Base-by-base conservation (phyloP, 2,797 vertebrate genomes). In the Catharus ustulatus region DNA sequence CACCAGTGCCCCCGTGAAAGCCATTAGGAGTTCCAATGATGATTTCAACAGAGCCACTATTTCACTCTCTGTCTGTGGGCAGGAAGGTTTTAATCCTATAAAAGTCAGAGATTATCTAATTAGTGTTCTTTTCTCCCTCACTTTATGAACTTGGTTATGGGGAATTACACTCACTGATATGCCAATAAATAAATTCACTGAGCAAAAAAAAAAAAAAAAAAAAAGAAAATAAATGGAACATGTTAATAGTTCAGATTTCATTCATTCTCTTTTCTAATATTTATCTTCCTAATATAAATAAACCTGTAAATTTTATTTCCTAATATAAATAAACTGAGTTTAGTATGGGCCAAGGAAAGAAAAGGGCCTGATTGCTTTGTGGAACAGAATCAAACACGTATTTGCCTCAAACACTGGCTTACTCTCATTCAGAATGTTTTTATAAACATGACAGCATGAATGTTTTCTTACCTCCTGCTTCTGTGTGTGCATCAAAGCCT, bases 101-200 rank as follows among this genome's bases (percentile, higher is more conserved):
- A 66, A 80, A 96, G 52, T 73, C 69, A 66, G 54, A 72, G 62
- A 94, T 94, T 86, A 84, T 76, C 87, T 94, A 90, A 91, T 88
- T 87, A 86, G 52, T 61, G 61, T 43, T 89, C 64, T 95, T 86
- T 85, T 80, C 72, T 73, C 71, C 24, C 42, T 61, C 61, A 23
- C 49, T 89, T 87, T 86, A 82, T 84, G 83, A 82, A 49, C 30
- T 84, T 43, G 52, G 38, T 58, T 83, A 80, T 54, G 34, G 73
- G 43, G 84, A 88, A 86, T 71, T 30, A 86, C 29, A 18, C 54
- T 91, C 61, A 32, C 34, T 30, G 79, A 73, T 52, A 59, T 3
- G 18, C 24, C 76, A 79, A 36, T 68, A 88, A 93, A 91, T 69
- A 62, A 83, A 68, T 38, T 59, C 32, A 38, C 34, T 29, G 67